Conservation (phyloP, 2,888 invertebrate species). For the Aspidiotus destructor region DNA sequence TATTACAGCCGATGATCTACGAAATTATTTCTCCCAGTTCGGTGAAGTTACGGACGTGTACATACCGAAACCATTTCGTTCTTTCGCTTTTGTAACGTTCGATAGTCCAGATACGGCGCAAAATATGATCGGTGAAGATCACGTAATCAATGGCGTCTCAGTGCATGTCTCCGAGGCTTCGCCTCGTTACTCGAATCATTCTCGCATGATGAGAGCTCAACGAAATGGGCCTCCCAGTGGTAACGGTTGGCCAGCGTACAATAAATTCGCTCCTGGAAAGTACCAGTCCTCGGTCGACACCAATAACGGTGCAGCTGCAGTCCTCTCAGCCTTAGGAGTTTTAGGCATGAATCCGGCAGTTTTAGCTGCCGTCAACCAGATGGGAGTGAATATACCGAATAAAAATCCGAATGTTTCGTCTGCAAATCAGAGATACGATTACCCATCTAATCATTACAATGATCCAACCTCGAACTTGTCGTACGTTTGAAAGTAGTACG, state of each 20-base stretch:
- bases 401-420: slow-evolving; percentile 44
- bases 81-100: slow-evolving; percentile 89
- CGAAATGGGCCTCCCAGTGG: slow-evolving; percentile 7
- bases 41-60: slow-evolving; percentile 93
- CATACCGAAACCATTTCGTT: slow-evolving; percentile 87
- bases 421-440: neutral
- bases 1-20: slow-evolving; percentile 77
- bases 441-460: neutral
- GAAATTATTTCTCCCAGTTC: slow-evolving; percentile 80
- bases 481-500: too few species aligned
- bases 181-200: slow-evolving; percentile 47
- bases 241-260: neutral
- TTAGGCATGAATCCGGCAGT: slow-evolving; percentile 25
- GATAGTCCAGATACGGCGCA: slow-evolving; percentile 84
- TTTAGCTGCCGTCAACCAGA: slow-evolving; percentile 29
- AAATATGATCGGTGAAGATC: slow-evolving; percentile 42
- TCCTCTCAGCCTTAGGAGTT: slow-evolving; percentile 15
- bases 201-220: slow-evolving; percentile 8
- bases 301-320: slow-evolving; percentile 9
- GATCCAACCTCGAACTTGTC: neutral
- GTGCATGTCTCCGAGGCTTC: slow-evolving; percentile 83
- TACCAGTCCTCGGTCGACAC: neutral
- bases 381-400: slow-evolving; percentile 2
- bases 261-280: slow-evolving; percentile 8
- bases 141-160: slow-evolving; percentile 49